Percentiles rank a stretch among this genome's conserved stretches.
These are phyloP conservation scores for Geotria australis DNA, from an alignment of 2,797 vertebrate genomes.

Conservation along the genomic window DNA sequence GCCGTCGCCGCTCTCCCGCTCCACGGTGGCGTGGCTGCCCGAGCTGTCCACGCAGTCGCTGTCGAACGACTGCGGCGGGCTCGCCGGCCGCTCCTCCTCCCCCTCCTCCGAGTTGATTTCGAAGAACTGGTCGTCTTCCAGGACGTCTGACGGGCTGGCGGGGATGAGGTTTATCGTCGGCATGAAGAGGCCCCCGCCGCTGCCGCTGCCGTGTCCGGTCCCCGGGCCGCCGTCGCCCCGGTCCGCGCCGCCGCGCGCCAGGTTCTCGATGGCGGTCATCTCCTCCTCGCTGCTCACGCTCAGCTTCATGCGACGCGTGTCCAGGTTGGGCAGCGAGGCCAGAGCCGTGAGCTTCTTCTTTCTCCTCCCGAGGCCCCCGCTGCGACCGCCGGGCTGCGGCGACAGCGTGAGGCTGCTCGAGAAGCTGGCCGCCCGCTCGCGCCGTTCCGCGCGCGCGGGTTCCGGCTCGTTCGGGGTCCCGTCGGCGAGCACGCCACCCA, in stretches of 20 bases:
- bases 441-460: no score
- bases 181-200: constrained; percentile 5
- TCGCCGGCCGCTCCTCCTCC: not conserved
- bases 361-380: no score
- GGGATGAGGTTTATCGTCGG: constrained; percentile 21
- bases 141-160: constrained; percentile 12
- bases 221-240: not conserved
- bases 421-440: no score
- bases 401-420: no score
- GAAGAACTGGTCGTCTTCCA: constrained; percentile 19
- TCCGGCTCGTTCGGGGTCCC: no score
- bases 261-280: not conserved
- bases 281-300: constrained; percentile 1
- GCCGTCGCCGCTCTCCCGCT: constrained; percentile 3
- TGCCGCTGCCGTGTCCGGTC: not conserved
- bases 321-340: constrained; percentile 11
- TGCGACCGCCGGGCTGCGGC: no score
- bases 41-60: constrained; percentile 2
- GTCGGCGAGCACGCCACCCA: no score
- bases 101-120: constrained; percentile 10
- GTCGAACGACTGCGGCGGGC: constrained; percentile 3
- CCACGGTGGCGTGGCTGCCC: constrained; percentile 1
- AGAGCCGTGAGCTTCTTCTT: constrained; percentile 12
- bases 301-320: not conserved
- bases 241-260: no score